phyloP scores from a whole-genome alignment of 1,140 invertebrate species.

The Arctopsyche grandis region DNA sequence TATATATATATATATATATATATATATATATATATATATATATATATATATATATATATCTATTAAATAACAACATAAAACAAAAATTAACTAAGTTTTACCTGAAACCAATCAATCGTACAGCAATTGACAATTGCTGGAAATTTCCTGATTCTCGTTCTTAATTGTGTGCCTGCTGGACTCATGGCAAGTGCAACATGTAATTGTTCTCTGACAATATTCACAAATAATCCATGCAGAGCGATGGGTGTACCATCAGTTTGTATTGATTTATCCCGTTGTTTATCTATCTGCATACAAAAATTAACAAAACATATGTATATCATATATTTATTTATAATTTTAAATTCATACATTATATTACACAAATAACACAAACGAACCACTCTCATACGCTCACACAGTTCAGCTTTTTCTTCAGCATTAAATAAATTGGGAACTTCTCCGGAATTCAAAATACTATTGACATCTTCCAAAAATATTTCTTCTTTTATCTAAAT shows the following conservation, averaged over 20 bases:
- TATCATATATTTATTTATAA: too few relatives aligned
- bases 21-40: neutral
- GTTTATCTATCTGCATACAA: constrained; percentile 80
- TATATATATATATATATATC: neutral
- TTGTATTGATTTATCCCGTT: constrained; percentile 88
- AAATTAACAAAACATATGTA: constrained; percentile 30
- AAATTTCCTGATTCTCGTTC: constrained; percentile 91
- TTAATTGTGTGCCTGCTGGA: constrained; percentile 86
- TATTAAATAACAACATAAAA: neutral
- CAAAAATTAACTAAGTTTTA: constrained; percentile 57
- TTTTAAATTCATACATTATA: neutral
- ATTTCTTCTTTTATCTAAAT: constrained; percentile 90
- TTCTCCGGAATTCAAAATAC: constrained; percentile 93
- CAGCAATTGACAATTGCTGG: constrained; percentile 96
- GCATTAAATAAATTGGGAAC: constrained; percentile 89
- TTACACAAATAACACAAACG: constrained; percentile 39
- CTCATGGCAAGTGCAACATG: constrained; percentile 94
- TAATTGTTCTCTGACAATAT: constrained; percentile 88
- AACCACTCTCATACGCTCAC: constrained; percentile 88
- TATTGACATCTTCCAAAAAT: constrained; percentile 94
- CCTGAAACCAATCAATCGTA: constrained; percentile 98
- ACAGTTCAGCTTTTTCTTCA: constrained; percentile 93
- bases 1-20: neutral
- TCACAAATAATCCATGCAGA: constrained; percentile 93
- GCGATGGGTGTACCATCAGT: constrained; percentile 91